phyloP scores from a whole-genome alignment of 1,140 invertebrate genomes.

The Diplogasteroides magnus region DNA sequence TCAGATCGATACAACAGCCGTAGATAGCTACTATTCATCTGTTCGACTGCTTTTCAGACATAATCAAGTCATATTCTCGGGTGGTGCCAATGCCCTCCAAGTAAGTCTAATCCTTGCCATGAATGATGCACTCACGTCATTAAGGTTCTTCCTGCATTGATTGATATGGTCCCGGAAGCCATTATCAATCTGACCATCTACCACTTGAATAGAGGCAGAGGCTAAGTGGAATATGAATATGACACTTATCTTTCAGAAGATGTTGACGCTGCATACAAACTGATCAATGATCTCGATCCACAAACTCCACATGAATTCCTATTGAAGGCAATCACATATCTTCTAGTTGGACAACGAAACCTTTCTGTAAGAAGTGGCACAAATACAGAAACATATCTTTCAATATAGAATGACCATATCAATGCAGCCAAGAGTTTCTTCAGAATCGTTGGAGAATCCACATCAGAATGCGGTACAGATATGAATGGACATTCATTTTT shows the following conservation, averaged over 20 bases:
- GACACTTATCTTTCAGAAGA: not conserved
- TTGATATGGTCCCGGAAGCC: constrained; percentile 93
- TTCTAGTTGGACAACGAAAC: not conserved
- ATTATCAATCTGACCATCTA: constrained; percentile 91
- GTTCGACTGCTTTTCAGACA: constrained; percentile 62
- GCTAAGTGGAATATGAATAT: no score
- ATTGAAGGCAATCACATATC: not conserved
- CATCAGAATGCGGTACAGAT: no score
- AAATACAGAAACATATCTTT: not conserved
- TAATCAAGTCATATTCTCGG: constrained; percentile 15
- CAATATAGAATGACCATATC: no score
- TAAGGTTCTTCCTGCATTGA: constrained; percentile 79
- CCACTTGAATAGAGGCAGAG: constrained; percentile 76
- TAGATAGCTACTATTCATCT: constrained; percentile 69
- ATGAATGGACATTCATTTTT: no score
- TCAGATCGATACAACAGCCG: not conserved
- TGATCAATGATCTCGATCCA: not conserved
- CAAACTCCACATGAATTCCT: not conserved
- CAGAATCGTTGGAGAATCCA: no score
- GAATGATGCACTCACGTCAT: no score
- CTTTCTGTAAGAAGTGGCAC: not conserved
- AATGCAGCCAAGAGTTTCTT: no score
- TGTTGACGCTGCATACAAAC: not conserved
- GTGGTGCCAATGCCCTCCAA: constrained; percentile 80
- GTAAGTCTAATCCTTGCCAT: no score